These are phyloP conservation scores for Harpegnathos saltator DNA, from an alignment of 1,140 invertebrate species.

Conservation along the genomic window DNA sequence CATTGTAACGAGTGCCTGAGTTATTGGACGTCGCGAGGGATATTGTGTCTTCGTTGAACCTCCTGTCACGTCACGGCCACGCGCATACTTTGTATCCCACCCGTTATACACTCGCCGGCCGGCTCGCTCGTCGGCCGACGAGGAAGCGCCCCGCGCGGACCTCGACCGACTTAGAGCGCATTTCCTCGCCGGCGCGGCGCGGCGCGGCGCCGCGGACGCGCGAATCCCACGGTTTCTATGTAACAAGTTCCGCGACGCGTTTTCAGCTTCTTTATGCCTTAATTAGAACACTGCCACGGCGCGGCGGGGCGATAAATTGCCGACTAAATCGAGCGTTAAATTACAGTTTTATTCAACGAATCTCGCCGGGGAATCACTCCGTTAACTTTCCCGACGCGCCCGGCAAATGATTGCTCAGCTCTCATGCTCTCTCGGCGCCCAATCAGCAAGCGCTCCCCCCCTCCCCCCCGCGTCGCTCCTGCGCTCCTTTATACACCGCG, in stretches of 20 bases:
- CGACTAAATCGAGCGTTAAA: slow-evolving; percentile 18
- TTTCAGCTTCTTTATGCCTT: slow-evolving; percentile 38
- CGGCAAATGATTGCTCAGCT: neutral
- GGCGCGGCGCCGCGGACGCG: too few species aligned
- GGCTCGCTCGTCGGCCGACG: slow-evolving; percentile 42
- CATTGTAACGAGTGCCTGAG: slow-evolving; percentile 63
- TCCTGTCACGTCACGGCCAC: slow-evolving; percentile 52
- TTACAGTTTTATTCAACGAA: slow-evolving; percentile 17
- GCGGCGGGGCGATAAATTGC: slow-evolving; percentile 1
- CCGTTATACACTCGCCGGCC: slow-evolving; percentile 40
- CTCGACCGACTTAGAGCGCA: slow-evolving; percentile 46
- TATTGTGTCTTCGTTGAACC: slow-evolving; percentile 59
- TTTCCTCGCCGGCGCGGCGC: slow-evolving; percentile 17
- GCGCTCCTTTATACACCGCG: neutral
- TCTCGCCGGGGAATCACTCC: too few species aligned
- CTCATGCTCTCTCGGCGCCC: too few species aligned
- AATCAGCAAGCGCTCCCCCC: neutral
- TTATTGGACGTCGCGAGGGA: slow-evolving; percentile 56
- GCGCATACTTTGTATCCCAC: slow-evolving; percentile 55
- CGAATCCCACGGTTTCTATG: slow-evolving; percentile 44
- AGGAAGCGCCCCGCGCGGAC: slow-evolving; percentile 45
- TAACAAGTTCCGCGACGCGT: slow-evolving; percentile 14
- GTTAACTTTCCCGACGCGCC: too few species aligned
- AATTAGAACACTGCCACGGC: neutral
- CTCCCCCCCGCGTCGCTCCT: too few species aligned